Conservation (phyloP, 1,140 invertebrate genomes). For the Bombus waltoni region DNA sequence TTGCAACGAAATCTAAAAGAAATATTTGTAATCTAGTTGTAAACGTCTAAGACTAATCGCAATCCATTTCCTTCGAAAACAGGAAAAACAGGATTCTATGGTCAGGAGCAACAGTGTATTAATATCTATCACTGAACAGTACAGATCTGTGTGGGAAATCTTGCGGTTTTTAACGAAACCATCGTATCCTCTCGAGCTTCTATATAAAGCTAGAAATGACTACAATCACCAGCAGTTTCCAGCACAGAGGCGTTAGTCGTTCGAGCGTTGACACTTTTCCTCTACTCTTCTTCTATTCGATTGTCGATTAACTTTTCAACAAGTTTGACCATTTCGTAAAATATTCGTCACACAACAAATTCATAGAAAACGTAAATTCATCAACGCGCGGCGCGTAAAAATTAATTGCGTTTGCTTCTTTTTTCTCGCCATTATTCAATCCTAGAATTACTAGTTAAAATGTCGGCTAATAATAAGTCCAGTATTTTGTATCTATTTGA, state of each 20-base stretch:
- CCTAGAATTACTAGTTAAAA: constrained; percentile 22
- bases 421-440: background rate
- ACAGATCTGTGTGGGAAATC: constrained; percentile 27
- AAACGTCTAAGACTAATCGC: background rate
- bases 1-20: background rate
- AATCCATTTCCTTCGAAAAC: constrained; percentile 48
- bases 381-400: background rate
- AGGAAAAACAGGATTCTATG: constrained; percentile 41
- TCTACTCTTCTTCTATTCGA: background rate
- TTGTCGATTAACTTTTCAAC: background rate
- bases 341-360: no score
- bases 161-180: constrained; percentile 47
- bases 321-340: background rate
- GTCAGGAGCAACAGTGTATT: background rate
- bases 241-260: background rate
- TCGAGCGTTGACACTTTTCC: background rate
- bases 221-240: no score
- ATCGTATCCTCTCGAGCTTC: constrained; percentile 35
- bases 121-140: background rate
- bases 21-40: background rate
- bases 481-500: constrained; percentile 87
- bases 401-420: background rate
- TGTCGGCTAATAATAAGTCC: constrained; percentile 63
- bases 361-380: background rate
- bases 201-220: constrained; percentile 41